Percentiles rank a stretch among this genome's conserved stretches.
phyloP scores from a whole-genome alignment of 2,888 invertebrate genomes.

The Gastracanthus pulcherrimus region DNA sequence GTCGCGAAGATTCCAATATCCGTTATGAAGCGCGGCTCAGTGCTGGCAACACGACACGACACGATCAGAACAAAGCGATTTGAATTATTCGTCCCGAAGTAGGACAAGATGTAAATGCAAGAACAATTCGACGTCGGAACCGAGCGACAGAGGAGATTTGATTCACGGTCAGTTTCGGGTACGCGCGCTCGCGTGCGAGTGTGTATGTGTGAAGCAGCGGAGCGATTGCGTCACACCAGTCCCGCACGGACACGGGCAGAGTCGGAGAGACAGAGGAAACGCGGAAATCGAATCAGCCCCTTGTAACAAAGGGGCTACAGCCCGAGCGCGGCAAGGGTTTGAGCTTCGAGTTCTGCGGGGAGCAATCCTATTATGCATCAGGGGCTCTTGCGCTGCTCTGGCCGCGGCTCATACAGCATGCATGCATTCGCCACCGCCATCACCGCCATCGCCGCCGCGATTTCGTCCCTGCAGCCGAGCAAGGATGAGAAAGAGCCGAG shows the following conservation, averaged over 20 bases:
- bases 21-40: too few species aligned
- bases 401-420: neutral
- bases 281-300: constrained; percentile 46
- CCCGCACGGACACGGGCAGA: too few species aligned
- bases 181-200: neutral
- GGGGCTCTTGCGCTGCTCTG: neutral
- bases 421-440: neutral
- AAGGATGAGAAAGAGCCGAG: neutral
- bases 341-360: neutral
- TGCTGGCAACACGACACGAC: too few species aligned
- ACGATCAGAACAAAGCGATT: too few species aligned
- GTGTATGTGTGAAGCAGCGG: neutral
- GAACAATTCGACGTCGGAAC: constrained; percentile 20
- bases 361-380: constrained; percentile 49
- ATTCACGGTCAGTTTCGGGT: constrained; percentile 45
- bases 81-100: too few species aligned
- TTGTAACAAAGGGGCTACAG: constrained; percentile 12
- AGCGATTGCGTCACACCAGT: constrained; percentile 12
- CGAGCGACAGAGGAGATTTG: constrained; percentile 30
- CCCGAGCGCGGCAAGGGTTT: too few species aligned
- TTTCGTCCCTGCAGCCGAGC: neutral
- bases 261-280: neutral
- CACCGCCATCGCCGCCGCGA: neutral
- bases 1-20: too few species aligned
- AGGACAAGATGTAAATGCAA: constrained; percentile 43